Evolutionary conservation across 2,797 vertebrate species (phyloP).

Genomic region (Centroberyx gerrardi): DNA sequence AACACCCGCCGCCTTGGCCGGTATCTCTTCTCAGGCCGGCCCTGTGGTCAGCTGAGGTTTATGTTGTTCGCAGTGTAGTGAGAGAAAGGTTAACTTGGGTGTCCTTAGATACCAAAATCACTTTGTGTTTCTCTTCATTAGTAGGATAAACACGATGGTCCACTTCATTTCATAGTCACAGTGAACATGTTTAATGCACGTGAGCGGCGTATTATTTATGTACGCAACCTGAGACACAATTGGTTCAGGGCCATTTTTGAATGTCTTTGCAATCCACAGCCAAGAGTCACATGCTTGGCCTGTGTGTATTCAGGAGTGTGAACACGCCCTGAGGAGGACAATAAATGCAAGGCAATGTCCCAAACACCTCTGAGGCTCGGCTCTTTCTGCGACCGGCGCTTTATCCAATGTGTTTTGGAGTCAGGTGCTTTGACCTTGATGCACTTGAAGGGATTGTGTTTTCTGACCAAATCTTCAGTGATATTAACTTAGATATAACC

Average conservation of each 20-base stretch:
- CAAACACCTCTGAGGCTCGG: slow-evolving; percentile 48
- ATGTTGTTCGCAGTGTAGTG: background rate
- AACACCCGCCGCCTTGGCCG: slow-evolving; percentile 20
- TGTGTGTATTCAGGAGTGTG: slow-evolving; percentile 51
- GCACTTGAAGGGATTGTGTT: background rate
- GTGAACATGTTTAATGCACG: slow-evolving; percentile 17
- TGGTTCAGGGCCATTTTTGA: slow-evolving; percentile 26
- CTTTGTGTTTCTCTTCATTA: background rate
- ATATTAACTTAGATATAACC: background rate
- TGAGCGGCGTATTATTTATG: slow-evolving; percentile 46
- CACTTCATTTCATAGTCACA: slow-evolving; percentile 27
- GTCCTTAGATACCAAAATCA: background rate
- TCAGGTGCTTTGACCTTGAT: slow-evolving; percentile 20
- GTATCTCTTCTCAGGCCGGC: slow-evolving; percentile 16
- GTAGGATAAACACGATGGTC: slow-evolving; percentile 9
- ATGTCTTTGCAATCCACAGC: slow-evolving; percentile 37
- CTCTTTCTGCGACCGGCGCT: slow-evolving; percentile 2
- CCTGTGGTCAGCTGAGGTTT: slow-evolving; percentile 26
- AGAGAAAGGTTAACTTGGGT: background rate
- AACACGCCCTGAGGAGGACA: slow-evolving; percentile 62
- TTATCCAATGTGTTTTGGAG: slow-evolving; percentile 4
- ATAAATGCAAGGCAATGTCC: slow-evolving; percentile 48
- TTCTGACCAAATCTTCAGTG: background rate
- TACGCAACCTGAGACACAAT: slow-evolving; percentile 51
- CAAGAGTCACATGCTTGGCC: slow-evolving; percentile 45